Conservation (phyloP, 2,113 vertebrate genomes). For the Etheostoma cragini region DNA sequence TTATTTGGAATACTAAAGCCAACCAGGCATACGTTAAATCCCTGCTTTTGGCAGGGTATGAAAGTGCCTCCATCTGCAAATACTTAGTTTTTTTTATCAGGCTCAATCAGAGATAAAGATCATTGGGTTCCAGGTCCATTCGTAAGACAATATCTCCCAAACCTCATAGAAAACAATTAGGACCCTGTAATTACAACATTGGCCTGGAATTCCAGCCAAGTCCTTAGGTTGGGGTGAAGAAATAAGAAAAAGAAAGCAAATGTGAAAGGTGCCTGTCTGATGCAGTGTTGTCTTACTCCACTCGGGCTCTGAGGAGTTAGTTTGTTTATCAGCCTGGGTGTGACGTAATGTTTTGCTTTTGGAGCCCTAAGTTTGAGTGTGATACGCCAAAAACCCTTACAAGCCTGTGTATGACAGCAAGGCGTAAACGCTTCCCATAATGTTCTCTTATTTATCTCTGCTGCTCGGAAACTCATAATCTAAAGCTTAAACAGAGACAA, state of each 20-base stretch:
- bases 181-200: conserved; percentile 72
- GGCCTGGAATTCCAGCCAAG: conserved; percentile 68
- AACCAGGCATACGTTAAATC: conserved; percentile 76
- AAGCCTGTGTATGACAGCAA: conserved; percentile 37
- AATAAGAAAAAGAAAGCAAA: conserved; percentile 45
- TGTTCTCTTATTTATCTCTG: conserved; percentile 41
- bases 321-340: conserved; percentile 56
- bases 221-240: conserved; percentile 39
- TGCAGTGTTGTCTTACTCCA: conserved; percentile 64
- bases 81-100: conserved; percentile 63
- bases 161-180: conserved; percentile 79
- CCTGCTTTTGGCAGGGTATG: conserved; percentile 67
- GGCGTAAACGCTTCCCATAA: conserved; percentile 27
- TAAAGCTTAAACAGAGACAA: conserved; percentile 45
- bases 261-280: conserved; percentile 62
- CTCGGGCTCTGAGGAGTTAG: conserved; percentile 39
- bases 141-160: conserved; percentile 77
- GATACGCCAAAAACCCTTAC: conserved; percentile 26
- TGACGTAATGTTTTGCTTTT: conserved; percentile 77
- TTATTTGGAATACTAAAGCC: conserved; percentile 60
- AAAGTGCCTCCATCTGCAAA: conserved; percentile 79
- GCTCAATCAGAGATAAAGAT: conserved; percentile 77
- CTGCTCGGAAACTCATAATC: conserved; percentile 18
- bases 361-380: conserved; percentile 32
- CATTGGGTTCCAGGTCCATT: conserved; percentile 70